Evolutionary conservation across 2,113 vertebrate genomes (phyloP).

Genomic region (Eulemur macaco): DNA sequence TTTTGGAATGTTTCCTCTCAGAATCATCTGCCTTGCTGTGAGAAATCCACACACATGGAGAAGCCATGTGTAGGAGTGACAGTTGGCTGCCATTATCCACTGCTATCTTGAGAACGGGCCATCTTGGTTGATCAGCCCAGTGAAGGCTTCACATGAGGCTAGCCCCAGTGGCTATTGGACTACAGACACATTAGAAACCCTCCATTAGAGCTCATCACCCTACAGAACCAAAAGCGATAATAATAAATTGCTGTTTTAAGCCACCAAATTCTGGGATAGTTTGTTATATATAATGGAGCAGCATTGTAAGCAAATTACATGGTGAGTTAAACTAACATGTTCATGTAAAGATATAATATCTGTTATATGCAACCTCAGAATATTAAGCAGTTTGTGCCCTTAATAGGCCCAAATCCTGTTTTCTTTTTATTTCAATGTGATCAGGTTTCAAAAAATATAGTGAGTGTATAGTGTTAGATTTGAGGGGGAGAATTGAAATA

Average conservation of each 20-base stretch:
- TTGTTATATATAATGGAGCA: neutral
- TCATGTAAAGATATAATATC: neutral
- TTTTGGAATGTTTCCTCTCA: neutral
- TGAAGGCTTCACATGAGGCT: neutral
- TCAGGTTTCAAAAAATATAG: slow-evolving; percentile 33
- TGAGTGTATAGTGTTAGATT: slow-evolving; percentile 35
- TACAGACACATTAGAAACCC: neutral
- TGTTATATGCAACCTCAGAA: slow-evolving; percentile 10
- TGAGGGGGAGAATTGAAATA: slow-evolving; percentile 60
- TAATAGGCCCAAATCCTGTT: neutral
- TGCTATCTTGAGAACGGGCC: neutral
- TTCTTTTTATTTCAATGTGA: neutral
- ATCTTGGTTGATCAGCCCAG: neutral
- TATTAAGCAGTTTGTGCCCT: slow-evolving; percentile 10
- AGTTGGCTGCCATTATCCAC: neutral
- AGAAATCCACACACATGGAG: neutral
- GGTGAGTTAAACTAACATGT: neutral
- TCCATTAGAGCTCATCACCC: neutral
- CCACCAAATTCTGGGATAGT: neutral
- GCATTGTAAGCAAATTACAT: neutral
- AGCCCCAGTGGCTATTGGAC: neutral
- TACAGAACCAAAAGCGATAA: neutral
- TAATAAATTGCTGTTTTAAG: neutral
- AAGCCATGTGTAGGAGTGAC: neutral
- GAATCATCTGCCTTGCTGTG: neutral